Conservation (phyloP, 1,140 invertebrate species). For the honey bee (Apis mellifera) region Amel_HAv3.1 CM009932.2:10037501-10038000, state of each 20-base stretch:
- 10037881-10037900: slow-evolving; percentile 56
- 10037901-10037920: slow-evolving; percentile 67
- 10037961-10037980: not conserved
- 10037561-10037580: not conserved
- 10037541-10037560: not conserved
- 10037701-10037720: slow-evolving; percentile 49
- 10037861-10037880: slow-evolving; percentile 35
- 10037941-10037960: slow-evolving; percentile 50
- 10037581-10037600: not conserved
- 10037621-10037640: not conserved
- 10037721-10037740: slow-evolving; percentile 53
- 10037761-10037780: too few species aligned
- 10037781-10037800: not conserved
- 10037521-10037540: not conserved
- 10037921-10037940: slow-evolving; percentile 66
- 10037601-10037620: too few species aligned
- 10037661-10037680: slow-evolving; percentile 35
- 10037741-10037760: slow-evolving; percentile 57
- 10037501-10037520: too few species aligned
- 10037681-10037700: slow-evolving; percentile 63
- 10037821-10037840: slow-evolving; percentile 34
- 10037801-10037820: not conserved
- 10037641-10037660: slow-evolving; percentile 51
- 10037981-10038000: not conserved
- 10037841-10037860: slow-evolving; percentile 44